Evolutionary conservation across 2,888 invertebrate genomes (phyloP), one percentile per base, ranked within the genome.

Genomic region (Anaspis maculata): DNA sequence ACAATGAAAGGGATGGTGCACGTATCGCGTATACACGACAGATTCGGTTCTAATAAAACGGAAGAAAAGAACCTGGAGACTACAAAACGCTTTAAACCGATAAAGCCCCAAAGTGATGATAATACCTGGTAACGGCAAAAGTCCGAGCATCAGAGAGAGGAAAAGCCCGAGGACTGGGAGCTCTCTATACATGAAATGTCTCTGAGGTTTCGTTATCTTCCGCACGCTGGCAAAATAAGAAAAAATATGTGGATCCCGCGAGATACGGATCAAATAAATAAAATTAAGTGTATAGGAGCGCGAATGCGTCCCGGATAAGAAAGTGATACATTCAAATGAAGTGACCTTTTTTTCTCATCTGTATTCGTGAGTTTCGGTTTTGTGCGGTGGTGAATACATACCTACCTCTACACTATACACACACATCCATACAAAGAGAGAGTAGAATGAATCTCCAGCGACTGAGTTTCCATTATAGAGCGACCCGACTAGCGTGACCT

Each of bases 271-370:
- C 43, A 38, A 46, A 44, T 44, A 44, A 42, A 46, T 39, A 46
- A 46, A 46, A 46, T 46, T 44, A 44, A 44, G 30, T 31, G 27
- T 27, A 25, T 25, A 33, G 25, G 19, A 19, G 30, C 4, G 13
- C 25, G 23, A 39, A 36, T 26, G 23, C 16, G 30, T 32, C 13
- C n/a, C 30, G 41, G 34, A 44, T 44, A 45, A 42, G 42, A 37
- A 42, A 36, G 34, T 37, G 42, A 42, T 42, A 36, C 35, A 42
- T 44, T 42, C 34, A 45, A 41, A 45, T 41, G 42, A 42, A 42
- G 40, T 40, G 37, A 34, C 38, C 42, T 38, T 37, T 40, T 41
- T 41, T 40, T 37, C 45, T 40, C 44, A 44, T 44, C 44, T 39
- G 41, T 34, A 42, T 42, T 42, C 44, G 34, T 39, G 32, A 29